These are phyloP conservation scores for Lutjanus erythropterus DNA, from an alignment of 2,113 vertebrate species.

Conservation along the genomic window DNA sequence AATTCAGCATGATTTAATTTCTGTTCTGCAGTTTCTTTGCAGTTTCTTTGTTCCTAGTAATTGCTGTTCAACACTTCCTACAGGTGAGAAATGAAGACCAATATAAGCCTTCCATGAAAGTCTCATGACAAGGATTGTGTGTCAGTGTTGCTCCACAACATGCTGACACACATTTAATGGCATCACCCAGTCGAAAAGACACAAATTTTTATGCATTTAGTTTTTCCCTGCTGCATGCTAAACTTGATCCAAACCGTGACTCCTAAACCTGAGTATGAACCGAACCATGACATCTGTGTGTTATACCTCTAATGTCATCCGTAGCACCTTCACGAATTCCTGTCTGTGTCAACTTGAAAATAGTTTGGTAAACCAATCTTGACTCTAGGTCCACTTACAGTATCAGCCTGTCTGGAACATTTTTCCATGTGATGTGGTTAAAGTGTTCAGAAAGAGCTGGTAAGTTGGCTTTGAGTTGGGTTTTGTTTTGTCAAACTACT, in stretches of 20 bases:
- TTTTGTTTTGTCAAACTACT: neutral
- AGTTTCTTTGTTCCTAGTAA: neutral
- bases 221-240: too few species aligned
- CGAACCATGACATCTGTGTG: too few species aligned
- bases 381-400: neutral
- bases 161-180: too few species aligned
- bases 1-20: neutral
- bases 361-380: neutral
- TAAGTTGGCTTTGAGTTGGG: neutral
- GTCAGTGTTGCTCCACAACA: too few species aligned
- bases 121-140: neutral
- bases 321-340: neutral
- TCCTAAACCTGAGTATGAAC: too few species aligned
- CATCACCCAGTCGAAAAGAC: too few species aligned
- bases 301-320: neutral
- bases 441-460: neutral
- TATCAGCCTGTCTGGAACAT: neutral
- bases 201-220: too few species aligned
- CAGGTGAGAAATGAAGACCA: conserved; percentile 17
- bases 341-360: neutral
- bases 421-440: neutral
- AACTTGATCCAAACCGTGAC: too few species aligned
- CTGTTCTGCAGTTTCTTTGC: conserved; percentile 1
- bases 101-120: neutral
- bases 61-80: conserved; percentile 4